Evolutionary conservation across 2,888 invertebrate genomes (phyloP), one percentile per base, ranked within the genome.

Genomic region (Tenthredo amoena): DNA sequence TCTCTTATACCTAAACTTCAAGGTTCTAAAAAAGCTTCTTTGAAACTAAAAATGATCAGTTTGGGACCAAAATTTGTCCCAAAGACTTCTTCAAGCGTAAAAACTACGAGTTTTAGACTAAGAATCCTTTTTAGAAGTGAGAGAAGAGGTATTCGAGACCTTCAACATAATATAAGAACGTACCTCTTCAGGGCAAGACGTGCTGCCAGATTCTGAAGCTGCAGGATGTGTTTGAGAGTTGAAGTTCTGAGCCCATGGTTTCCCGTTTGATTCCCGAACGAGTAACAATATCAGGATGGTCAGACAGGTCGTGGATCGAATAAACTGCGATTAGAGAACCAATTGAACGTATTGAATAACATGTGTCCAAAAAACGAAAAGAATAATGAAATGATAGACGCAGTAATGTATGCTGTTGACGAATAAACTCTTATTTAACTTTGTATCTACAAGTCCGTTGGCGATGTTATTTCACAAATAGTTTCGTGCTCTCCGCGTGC

Each of bases 121-220:
- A 12, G 26, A 62, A 26, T 12, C 47, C 12, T 58, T 15, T 12
- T 43, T 34, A 40, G 65, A 43, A 31, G 21, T 31, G 31, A 47
- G 15, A 43, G 65, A 37, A 9, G n/a, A n/a, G 31, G 31, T 10
- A 5, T 50, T 31, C 34, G 55, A 72, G 37, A 37, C 10, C 5
- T 74, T 74, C 3, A 0, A 40, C 1, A 1, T 4, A 37, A 26
- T 1, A 34, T 31, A 18, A 31, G 10, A 31, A 21, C 79, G 79
- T 86, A 88, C 88, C 87, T 87, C 85, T 31, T 43, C 40, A 37
- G 85, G 86, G 84, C 88, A 88, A 37, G 86, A 58, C 1, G 86
- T 84, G 81, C 86, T 85, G 0, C 50, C 74, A 10, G 86, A 85
- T 85, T 88, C 87, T 40, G 87, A 55, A n/a, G 86, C 62, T 26